Conservation (phyloP, 1,140 invertebrate genomes). For the Goniozus legneri region DNA sequence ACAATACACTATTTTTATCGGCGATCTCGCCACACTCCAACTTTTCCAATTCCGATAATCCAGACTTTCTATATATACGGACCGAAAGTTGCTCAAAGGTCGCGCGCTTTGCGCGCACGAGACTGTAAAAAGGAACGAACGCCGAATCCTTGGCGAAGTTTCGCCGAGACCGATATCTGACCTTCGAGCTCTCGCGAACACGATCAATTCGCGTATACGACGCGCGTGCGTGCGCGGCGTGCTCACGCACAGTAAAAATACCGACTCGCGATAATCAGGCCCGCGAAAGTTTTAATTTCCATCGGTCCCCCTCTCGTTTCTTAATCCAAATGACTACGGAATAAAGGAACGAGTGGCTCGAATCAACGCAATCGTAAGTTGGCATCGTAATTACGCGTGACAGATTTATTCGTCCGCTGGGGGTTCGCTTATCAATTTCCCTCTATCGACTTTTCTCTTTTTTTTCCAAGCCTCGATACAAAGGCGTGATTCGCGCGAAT, state of each 20-base stretch:
- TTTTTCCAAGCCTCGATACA: too few species aligned
- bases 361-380: not conserved
- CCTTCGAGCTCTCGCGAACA: slow-evolving; percentile 3
- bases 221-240: slow-evolving; percentile 16
- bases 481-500: too few species aligned
- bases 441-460: too few species aligned
- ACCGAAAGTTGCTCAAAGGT: too few species aligned
- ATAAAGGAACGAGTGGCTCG: not conserved
- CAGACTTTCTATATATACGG: too few species aligned
- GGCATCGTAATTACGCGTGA: not conserved
- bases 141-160: not conserved
- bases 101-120: too few species aligned
- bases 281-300: slow-evolving; percentile 25
- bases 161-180: not conserved
- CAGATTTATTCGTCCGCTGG: not conserved
- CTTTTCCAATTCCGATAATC: too few species aligned
- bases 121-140: too few species aligned
- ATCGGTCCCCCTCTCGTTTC: not conserved
- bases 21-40: too few species aligned
- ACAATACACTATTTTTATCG: too few species aligned
- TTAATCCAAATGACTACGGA: too few species aligned
- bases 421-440: not conserved
- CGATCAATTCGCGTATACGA: slow-evolving; percentile 15
- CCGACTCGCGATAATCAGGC: slow-evolving; percentile 15
- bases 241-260: slow-evolving; percentile 1